phyloP scores from a whole-genome alignment of 92 coral and sea anemone genomes.

The Pocillopora meandrina region DNA sequence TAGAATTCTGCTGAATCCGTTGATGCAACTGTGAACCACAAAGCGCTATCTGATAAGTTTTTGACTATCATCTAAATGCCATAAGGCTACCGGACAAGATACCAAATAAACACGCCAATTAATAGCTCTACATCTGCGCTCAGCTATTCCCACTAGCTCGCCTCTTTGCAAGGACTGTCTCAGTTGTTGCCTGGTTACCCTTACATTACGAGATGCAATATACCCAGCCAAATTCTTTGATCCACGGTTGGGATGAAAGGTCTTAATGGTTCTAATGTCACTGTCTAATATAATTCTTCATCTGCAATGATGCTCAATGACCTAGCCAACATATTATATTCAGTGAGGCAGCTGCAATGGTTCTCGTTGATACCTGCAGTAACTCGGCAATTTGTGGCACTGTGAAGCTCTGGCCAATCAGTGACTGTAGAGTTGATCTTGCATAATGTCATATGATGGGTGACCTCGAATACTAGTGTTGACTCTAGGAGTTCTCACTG shows the following conservation, averaged over 20 bases:
- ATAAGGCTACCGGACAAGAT: slow-evolving; percentile 38
- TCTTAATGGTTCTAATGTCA: slow-evolving; percentile 39
- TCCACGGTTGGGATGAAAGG: slow-evolving; percentile 44
- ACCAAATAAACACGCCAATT: slow-evolving; percentile 55
- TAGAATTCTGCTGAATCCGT: no score
- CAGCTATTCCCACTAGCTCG: slow-evolving; percentile 51
- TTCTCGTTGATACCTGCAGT: slow-evolving; percentile 23
- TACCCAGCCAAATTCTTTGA: slow-evolving; percentile 64
- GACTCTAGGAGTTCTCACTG: slow-evolving; percentile 20
- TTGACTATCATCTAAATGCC: slow-evolving; percentile 56
- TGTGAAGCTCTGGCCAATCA: slow-evolving; percentile 4
- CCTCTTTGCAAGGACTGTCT: slow-evolving; percentile 54
- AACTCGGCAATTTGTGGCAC: slow-evolving; percentile 28
- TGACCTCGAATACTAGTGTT: slow-evolving; percentile 9
- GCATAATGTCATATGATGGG: slow-evolving; percentile 24
- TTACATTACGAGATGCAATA: slow-evolving; percentile 44
- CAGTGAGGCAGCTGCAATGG: slow-evolving; percentile 57
- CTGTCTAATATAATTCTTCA: slow-evolving; percentile 50
- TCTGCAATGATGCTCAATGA: slow-evolving; percentile 44
- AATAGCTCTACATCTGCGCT: slow-evolving; percentile 20
- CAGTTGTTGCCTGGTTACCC: slow-evolving; percentile 47
- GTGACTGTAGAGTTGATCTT: slow-evolving; percentile 22
- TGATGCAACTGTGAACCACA: background rate
- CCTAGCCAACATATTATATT: slow-evolving; percentile 46
- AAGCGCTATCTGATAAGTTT: slow-evolving; percentile 54